Evolutionary conservation across 2,113 vertebrate genomes (phyloP).

Genomic region (Melierax canorus): DNA sequence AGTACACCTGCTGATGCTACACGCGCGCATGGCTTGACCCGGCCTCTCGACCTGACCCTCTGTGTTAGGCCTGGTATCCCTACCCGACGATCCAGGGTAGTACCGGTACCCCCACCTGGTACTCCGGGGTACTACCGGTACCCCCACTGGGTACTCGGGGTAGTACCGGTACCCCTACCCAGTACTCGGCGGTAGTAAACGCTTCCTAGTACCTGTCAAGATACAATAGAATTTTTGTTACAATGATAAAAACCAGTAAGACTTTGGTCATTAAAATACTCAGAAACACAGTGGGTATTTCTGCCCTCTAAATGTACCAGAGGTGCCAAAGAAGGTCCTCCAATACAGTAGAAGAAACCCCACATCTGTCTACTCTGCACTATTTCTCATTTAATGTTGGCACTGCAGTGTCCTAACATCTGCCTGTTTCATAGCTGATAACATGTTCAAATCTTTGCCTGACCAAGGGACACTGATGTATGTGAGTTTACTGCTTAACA

Average conservation of each 20-base stretch:
- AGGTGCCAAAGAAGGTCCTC: not conserved
- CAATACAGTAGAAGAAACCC: not conserved
- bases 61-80: no score
- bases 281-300: not conserved
- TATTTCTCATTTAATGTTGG: not conserved
- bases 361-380: not conserved
- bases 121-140: no score
- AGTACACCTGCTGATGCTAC: no score
- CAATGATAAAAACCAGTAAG: not conserved
- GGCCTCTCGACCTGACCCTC: no score
- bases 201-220: not conserved
- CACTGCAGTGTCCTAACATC: not conserved
- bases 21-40: no score
- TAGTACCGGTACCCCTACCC: no score
- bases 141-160: no score
- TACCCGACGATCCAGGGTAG: no score
- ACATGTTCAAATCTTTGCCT: not conserved
- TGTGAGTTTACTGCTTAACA: not conserved
- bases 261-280: not conserved
- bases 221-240: not conserved
- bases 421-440: accelerated
- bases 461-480: accelerated
- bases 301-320: not conserved
- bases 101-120: no score
- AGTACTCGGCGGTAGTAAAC: no score